Evolutionary conservation across 2,113 vertebrate species (phyloP).

Genomic region (Trematocara nigrifrons): DNA sequence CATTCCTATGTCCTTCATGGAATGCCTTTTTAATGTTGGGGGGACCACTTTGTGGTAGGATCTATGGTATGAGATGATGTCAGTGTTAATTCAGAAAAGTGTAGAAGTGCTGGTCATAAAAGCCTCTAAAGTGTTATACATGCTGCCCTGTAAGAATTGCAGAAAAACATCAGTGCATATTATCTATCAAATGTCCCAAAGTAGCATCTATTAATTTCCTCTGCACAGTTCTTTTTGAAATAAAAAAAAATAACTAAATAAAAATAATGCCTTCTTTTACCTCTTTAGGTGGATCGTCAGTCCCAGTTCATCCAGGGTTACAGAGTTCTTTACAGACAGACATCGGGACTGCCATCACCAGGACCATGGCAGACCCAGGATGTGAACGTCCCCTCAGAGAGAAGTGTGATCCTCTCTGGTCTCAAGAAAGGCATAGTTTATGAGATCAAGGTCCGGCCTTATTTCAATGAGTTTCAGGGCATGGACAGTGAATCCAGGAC

Average conservation of each 20-base stretch:
- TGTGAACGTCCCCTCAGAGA: conserved; percentile 88
- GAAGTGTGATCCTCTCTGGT: conserved; percentile 79
- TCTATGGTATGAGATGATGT: conserved; percentile 29
- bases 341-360: conserved; percentile 80
- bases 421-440: conserved; percentile 94
- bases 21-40: conserved; percentile 39
- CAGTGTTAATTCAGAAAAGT: conserved; percentile 54
- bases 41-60: not conserved
- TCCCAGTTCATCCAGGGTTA: conserved; percentile 98
- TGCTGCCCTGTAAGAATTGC: not conserved
- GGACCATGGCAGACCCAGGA: conserved; percentile 87
- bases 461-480: conserved; percentile 98
- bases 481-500: conserved; percentile 96
- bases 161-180: not conserved
- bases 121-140: conserved; percentile 22
- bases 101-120: conserved; percentile 48
- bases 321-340: conserved; percentile 89
- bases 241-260: not conserved
- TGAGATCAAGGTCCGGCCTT: conserved; percentile 94
- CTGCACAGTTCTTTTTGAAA: not conserved
- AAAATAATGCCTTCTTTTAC: not conserved
- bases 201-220: not conserved
- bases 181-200: not conserved
- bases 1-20: conserved; percentile 28
- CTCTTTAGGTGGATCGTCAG: conserved; percentile 88